A percentile compares a stretch with the other conserved stretches of the same genome.
phyloP scores from a whole-genome alignment of 2,113 vertebrate genomes.

The Grammomys surdaster region DNA sequence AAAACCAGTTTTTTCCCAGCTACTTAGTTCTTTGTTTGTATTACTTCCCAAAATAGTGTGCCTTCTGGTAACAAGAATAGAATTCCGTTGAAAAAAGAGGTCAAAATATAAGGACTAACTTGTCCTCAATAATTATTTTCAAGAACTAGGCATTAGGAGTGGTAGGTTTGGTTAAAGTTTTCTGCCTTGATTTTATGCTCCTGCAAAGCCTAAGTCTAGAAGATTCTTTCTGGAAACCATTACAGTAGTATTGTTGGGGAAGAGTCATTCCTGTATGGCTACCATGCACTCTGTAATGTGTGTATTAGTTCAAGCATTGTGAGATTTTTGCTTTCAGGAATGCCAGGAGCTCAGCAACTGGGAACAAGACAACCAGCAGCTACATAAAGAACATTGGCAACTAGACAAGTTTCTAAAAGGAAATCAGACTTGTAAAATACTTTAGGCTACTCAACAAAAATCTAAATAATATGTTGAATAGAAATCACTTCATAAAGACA shows the following conservation, averaged over 20 bases:
- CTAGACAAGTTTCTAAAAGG: neutral
- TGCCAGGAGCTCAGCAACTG: neutral
- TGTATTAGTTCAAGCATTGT: neutral
- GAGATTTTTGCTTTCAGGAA: neutral
- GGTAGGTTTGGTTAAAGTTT: neutral
- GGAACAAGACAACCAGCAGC: neutral
- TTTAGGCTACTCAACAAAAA: neutral
- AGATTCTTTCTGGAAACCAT: neutral
- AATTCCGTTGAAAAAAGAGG: conserved; percentile 8
- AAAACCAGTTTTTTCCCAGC: neutral
- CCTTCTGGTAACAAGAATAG: neutral
- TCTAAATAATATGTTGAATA: neutral
- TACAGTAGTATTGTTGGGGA: neutral
- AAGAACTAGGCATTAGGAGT: neutral
- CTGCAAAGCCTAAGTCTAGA: neutral
- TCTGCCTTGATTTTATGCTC: conserved; percentile 9
- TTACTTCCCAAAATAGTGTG: neutral
- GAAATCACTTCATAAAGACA: neutral
- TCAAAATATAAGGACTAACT: conserved; percentile 21
- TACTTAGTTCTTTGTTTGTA: neutral
- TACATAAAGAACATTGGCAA: neutral
- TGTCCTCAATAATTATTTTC: conserved; percentile 11
- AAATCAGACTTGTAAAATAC: neutral
- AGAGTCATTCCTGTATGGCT: fast-evolving
- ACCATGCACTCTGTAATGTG: neutral